Base-by-base conservation (phyloP, 2,888 invertebrate genomes). In the Mesorhabditis sp. region DNA sequence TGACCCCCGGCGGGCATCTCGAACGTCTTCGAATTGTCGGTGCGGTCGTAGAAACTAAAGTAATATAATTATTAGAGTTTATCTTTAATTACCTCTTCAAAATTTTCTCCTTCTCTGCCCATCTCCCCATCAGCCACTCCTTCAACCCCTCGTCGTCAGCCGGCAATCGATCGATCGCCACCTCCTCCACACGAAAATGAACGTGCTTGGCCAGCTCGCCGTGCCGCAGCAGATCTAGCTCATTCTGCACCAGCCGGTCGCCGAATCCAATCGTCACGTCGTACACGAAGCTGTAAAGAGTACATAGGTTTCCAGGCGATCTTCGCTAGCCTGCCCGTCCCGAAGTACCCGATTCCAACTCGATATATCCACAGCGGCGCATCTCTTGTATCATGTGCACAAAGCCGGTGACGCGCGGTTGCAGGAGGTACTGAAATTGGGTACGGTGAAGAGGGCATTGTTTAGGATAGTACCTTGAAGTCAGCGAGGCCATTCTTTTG, bases 331-430 rank as follows among this genome's bases (percentile, higher is more conserved):
- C 28, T 28, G 28, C 28, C 28, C 28, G 28, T 28, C 28, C 28
- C 28, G 28, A 28, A 28, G 28, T 28, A 28, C 28, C 28, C 28
- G 28, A 28, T 28, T 28, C 58, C n/a, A 10, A 50, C 58, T 50
- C n/a, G n/a, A 50, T 50, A 50, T 50, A 50, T 13, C n/a, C 58
- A n/a, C 10, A 86, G 85, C 87, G 82, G 73, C 87, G 85, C 88
- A 89, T 88, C 69, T 87, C 84, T 70, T 88, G 86, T 13, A 87
- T 86, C 66, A 89, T 85, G 81, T 87, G 88, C 6, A 86, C 85
- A 81, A 90, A 89, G 3, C 94, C 94, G 0, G 92, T 93, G 5
- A 92, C 93, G 75, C 92, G 90, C 0, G 94, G 94, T 86, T 94
- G 93, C 4, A 94, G 88, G 1, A 92, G 91, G 83, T 91, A 90